Base-by-base conservation (phyloP, 2,797 vertebrate genomes). In the Octomys mimax region DNA sequence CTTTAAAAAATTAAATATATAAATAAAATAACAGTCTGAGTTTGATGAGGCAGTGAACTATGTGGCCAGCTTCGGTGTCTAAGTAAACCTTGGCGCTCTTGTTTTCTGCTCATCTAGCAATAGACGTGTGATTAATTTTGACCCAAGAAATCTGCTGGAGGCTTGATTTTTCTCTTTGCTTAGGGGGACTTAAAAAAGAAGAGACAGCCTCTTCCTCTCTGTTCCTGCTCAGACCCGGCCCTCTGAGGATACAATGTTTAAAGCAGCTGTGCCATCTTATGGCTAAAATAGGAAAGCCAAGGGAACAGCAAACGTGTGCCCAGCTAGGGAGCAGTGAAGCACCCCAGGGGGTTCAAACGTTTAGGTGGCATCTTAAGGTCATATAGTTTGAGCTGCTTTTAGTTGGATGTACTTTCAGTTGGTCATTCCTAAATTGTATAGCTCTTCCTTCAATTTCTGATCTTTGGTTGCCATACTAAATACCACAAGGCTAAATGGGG, bases 191-290 rank as follows among this genome's bases (percentile, higher is more conserved):
- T 42, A 31, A 26, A 16, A 70, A 54, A 26, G 19, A 62, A 68
- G 64, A 89, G 70, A 95, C 94, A 92, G 26, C 39, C 68, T 22
- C 71, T 64, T 19, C 26, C 33, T 54, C 46, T 84, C 42, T 57
- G 46, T 52, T 26, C 54, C 92, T 31, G 18, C 28, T 5, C 46
- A 19, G n/a, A 42, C 52, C 10, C 0, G 13, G 49, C 24, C 1
- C 70, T 5, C 11, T 1, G 61, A 28, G 10, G 54, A 24, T 7
- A 8, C 1, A 9, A 84, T 94, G 66, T 59, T 92, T 92, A 77
- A 78, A 75, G 64, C 92, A 71, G 75, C 90, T 61, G 22, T 61
- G 90, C 96, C 96, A 95, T 71, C 97, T 97, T 61, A 89, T 93
- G 97, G 77, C 61, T 61, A 31, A 26, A 92, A 87, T 3, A 54